A percentile compares a stretch with the other conserved stretches of the same genome.
Evolutionary conservation across 2,888 invertebrate species (phyloP).

Genomic region (Sarcophaga rosellei): DNA sequence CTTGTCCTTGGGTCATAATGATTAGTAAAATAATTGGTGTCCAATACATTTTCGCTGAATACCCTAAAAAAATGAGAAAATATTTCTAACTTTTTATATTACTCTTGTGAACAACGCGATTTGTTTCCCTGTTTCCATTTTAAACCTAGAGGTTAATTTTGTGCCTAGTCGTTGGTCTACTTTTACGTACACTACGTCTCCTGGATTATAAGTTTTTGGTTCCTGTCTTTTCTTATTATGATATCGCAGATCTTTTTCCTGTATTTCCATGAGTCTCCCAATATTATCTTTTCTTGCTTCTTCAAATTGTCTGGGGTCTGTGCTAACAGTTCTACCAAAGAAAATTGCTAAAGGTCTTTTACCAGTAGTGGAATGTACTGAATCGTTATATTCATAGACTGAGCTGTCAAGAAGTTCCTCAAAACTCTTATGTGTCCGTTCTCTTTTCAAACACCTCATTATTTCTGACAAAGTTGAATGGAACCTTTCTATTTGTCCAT

Average conservation of each 20-base stretch:
- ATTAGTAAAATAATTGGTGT: no score
- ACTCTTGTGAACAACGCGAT: conserved; percentile 26
- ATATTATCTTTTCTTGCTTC: conserved; percentile 9
- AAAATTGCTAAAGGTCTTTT: conserved; percentile 32
- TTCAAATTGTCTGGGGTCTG: conserved; percentile 7
- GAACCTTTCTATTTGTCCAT: conserved; percentile 14
- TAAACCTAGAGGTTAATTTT: conserved; percentile 5
- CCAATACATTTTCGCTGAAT: no score
- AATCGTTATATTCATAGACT: conserved; percentile 40
- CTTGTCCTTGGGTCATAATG: conserved; percentile 15
- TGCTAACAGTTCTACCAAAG: conserved; percentile 18
- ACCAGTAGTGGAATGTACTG: conserved; percentile 20
- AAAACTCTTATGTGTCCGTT: conserved; percentile 18
- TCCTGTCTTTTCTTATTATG: conserved; percentile 16
- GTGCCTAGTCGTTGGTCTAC: conserved; percentile 1
- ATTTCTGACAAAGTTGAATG: conserved; percentile 14
- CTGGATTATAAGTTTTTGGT: conserved; percentile 9
- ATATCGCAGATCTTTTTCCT: background rate
- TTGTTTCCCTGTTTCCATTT: conserved; percentile 12
- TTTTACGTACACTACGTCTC: conserved; percentile 19
- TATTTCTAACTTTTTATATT: conserved; percentile 30
- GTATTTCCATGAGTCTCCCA: background rate
- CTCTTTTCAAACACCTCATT: conserved; percentile 32
- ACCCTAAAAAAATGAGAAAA: background rate
- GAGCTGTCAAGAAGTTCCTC: conserved; percentile 15